Conservation (phyloP, 2,113 vertebrate species). For the Axis porcinus region DNA sequence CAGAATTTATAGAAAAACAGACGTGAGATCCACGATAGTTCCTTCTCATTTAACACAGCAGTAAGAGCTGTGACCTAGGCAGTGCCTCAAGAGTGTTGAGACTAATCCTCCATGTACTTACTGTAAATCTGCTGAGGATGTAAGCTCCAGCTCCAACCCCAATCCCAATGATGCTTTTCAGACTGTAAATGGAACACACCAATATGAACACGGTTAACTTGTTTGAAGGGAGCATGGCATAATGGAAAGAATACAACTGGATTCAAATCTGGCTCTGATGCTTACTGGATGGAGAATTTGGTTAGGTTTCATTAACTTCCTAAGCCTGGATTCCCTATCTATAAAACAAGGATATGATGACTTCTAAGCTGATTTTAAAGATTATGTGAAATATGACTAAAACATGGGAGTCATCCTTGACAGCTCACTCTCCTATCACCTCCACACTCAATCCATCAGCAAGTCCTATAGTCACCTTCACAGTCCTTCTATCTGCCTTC, state of each 20-base stretch:
- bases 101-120: constrained; percentile 80
- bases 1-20: neutral
- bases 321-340: neutral
- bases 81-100: neutral
- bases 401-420: neutral
- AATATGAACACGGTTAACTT: constrained; percentile 33
- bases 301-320: neutral
- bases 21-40: neutral
- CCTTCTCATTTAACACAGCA: neutral
- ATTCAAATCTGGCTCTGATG: neutral
- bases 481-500: neutral
- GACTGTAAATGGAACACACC: constrained; percentile 79
- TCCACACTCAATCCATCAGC: neutral
- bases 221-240: neutral
- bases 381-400: neutral
- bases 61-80: neutral
- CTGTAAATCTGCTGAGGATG: constrained; percentile 91
- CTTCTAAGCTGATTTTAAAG: neutral
- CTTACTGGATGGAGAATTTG: neutral
- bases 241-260: neutral
- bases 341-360: neutral
- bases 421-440: neutral
- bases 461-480: neutral
- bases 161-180: constrained; percentile 93
- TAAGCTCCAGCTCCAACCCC: constrained; percentile 93